Percentiles rank a stretch among this genome's conserved stretches.
These are phyloP conservation scores for Drosophila setosimentum DNA, from an alignment of 2,888 invertebrate genomes.

Conservation along the genomic window DNA sequence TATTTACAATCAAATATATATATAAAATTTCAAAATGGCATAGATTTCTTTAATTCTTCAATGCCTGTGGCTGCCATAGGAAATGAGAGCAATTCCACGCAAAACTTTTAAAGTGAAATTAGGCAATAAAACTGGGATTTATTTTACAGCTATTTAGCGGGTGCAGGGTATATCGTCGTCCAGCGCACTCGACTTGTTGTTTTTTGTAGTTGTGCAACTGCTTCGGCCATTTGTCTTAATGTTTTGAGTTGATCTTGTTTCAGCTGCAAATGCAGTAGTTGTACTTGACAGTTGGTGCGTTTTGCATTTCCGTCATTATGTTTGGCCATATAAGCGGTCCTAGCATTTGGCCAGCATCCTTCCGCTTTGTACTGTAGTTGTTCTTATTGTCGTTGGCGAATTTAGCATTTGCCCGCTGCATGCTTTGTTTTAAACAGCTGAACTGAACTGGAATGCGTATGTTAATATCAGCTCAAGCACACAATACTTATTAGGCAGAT, in stretches of 20 bases:
- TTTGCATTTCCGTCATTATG: slow-evolving; percentile 74
- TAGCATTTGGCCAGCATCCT: slow-evolving; percentile 70
- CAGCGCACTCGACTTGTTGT: neutral
- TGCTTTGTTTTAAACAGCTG: slow-evolving; percentile 47
- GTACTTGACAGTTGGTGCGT: slow-evolving; percentile 56
- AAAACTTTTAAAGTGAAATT: neutral
- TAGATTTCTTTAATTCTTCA: neutral
- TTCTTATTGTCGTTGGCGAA: slow-evolving; percentile 21
- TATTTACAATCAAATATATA: neutral
- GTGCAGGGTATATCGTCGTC: neutral
- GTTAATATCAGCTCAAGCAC: slow-evolving; percentile 32
- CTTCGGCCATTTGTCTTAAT: slow-evolving; percentile 52
- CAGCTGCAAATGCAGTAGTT: slow-evolving; percentile 38
- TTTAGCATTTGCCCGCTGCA: slow-evolving; percentile 52
- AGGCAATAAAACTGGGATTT: neutral
- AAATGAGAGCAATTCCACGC: no score
- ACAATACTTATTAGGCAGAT: slow-evolving; percentile 28
- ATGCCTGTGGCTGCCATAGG: neutral
- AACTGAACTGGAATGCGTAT: slow-evolving; percentile 44
- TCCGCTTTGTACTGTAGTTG: slow-evolving; percentile 47
- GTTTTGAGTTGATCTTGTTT: slow-evolving; percentile 24
- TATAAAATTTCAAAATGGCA: neutral
- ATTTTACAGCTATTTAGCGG: neutral
- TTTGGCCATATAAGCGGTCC: slow-evolving; percentile 55
- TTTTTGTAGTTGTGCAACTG: slow-evolving; percentile 18